Evolutionary conservation across 1,140 invertebrate genomes (phyloP).

Genomic region (Drosophila eugracilis): DNA sequence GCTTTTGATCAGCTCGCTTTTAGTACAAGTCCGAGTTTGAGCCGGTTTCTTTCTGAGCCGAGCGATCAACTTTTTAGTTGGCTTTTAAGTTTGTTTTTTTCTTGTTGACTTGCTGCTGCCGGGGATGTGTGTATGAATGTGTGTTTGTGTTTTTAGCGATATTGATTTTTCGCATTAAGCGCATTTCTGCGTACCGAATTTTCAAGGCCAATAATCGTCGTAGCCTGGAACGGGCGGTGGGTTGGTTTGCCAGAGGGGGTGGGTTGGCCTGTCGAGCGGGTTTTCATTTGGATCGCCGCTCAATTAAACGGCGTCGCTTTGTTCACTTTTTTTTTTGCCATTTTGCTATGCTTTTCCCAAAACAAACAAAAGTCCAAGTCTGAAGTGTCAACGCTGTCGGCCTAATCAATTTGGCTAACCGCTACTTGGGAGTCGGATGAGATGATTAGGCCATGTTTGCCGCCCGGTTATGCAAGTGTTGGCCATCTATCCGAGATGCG

Average conservation of each 20-base stretch:
- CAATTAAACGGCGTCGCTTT: slow-evolving; percentile 64
- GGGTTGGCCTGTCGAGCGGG: slow-evolving; percentile 46
- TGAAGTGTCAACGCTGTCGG: slow-evolving; percentile 68
- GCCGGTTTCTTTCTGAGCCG: slow-evolving; percentile 45
- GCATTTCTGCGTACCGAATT: slow-evolving; percentile 78
- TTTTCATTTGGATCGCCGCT: slow-evolving; percentile 45
- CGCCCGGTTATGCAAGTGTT: slow-evolving; percentile 72
- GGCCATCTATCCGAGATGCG: slow-evolving; percentile 18
- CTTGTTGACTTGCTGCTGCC: slow-evolving; percentile 49
- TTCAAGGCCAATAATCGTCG: slow-evolving; percentile 75
- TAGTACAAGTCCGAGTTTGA: slow-evolving; percentile 55
- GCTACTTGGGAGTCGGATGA: slow-evolving; percentile 54
- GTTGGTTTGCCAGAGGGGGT: slow-evolving; percentile 10
- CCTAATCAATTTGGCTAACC: slow-evolving; percentile 70
- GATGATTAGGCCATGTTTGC: slow-evolving; percentile 81
- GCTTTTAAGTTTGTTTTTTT: slow-evolving; percentile 33
- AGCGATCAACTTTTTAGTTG: slow-evolving; percentile 6
- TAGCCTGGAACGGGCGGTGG: slow-evolving; percentile 9
- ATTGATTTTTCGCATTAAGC: slow-evolving; percentile 83
- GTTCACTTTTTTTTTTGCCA: slow-evolving; percentile 1
- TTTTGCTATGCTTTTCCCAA: slow-evolving; percentile 9
- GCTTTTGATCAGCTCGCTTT: slow-evolving; percentile 46
- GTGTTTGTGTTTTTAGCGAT: slow-evolving; percentile 59
- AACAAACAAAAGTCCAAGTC: slow-evolving; percentile 54
- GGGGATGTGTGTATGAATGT: slow-evolving; percentile 31